Percentiles rank a stretch among this genome's conserved stretches.
These are phyloP conservation scores for Tragelaphus oryx DNA, from an alignment of 2,797 vertebrate species.

Conservation along the genomic window DNA sequence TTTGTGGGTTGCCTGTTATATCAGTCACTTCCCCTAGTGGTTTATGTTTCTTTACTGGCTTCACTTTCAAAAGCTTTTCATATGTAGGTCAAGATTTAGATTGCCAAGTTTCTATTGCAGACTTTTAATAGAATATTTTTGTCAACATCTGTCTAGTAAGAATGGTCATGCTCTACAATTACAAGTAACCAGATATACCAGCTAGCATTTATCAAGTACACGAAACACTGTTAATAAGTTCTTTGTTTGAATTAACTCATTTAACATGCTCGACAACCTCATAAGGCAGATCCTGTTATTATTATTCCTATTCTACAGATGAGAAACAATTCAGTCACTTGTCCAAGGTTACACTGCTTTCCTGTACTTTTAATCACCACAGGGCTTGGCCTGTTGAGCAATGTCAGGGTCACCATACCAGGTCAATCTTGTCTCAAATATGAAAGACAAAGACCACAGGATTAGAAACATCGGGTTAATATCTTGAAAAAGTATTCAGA, in stretches of 20 bases:
- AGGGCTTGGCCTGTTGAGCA: background rate
- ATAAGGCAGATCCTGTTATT: background rate
- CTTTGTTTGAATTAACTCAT: background rate
- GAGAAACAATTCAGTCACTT: background rate
- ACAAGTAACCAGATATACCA: background rate
- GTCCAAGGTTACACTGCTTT: background rate
- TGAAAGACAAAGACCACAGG: background rate
- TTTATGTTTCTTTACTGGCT: background rate
- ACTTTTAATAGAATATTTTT: constrained; percentile 1
- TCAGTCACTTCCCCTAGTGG: background rate
- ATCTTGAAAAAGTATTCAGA: background rate
- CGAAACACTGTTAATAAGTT: background rate
- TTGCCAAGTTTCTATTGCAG: constrained; percentile 7
- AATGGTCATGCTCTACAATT: background rate
- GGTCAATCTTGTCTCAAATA: background rate
- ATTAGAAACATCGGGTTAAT: background rate
- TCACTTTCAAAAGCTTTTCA: constrained; percentile 34
- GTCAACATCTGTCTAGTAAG: constrained; percentile 2
- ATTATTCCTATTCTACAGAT: background rate
- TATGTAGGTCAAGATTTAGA: constrained; percentile 34
- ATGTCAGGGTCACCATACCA: background rate
- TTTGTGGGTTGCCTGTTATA: background rate
- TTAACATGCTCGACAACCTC: background rate
- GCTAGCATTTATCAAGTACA: background rate
- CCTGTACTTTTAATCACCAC: background rate